Evolutionary conservation across 1,140 invertebrate genomes (phyloP).

Genomic region (Gryllus bimaculatus): DNA sequence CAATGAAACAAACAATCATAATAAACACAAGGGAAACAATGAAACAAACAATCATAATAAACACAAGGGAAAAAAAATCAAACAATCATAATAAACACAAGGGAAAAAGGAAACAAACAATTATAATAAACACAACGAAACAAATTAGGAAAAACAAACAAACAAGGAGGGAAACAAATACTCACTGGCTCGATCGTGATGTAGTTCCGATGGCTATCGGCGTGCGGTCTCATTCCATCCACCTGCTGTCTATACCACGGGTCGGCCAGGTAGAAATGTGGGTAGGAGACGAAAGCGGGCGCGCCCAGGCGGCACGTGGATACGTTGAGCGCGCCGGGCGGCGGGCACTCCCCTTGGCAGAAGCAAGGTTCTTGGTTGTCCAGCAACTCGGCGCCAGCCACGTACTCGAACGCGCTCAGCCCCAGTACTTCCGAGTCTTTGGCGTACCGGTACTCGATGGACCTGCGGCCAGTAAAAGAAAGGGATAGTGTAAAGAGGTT

Average conservation of each 20-base stretch:
- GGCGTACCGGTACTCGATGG: constrained; percentile 28
- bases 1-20: too few relatives aligned
- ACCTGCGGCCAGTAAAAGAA: background rate
- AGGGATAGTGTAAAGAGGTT: too few relatives aligned
- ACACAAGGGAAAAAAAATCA: too few relatives aligned
- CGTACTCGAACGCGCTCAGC: constrained; percentile 48
- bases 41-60: too few relatives aligned
- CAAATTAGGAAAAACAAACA: too few relatives aligned
- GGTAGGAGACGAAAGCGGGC: constrained; percentile 72
- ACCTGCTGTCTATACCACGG: constrained; percentile 50
- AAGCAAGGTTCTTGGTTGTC: constrained; percentile 58
- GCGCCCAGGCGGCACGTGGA: constrained; percentile 59
- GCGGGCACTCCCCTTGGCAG: constrained; percentile 35
- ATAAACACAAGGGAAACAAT: too few relatives aligned
- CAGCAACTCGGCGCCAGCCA: constrained; percentile 47
- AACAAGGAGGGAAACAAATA: background rate
- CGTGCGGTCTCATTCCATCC: constrained; percentile 57
- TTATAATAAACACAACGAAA: too few relatives aligned
- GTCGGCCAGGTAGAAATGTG: constrained; percentile 79
- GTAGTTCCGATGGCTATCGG: constrained; percentile 55
- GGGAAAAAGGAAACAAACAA: too few relatives aligned
- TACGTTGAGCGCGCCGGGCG: constrained; percentile 54
- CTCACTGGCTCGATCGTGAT: constrained; percentile 61
- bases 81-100: too few relatives aligned
- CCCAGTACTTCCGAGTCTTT: constrained; percentile 35